Conservation (phyloP, 2,888 invertebrate species). For the Eulithis prunata region DNA sequence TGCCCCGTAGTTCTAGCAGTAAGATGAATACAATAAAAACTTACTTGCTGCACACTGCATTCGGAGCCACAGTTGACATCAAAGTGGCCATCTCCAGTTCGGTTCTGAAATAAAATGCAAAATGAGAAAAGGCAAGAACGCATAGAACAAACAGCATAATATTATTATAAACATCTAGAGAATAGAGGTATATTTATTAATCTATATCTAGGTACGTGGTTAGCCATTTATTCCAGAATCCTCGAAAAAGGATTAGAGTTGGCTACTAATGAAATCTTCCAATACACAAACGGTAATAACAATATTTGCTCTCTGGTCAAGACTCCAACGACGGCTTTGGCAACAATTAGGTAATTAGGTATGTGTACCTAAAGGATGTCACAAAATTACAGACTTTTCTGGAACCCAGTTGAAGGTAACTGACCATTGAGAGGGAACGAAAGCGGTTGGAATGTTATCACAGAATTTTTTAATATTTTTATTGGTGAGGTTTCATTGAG, state of each 20-base stretch:
- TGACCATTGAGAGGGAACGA: background rate
- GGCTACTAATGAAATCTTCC: no score
- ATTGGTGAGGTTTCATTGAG: conserved; percentile 47
- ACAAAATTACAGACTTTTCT: background rate
- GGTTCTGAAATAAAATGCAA: conserved; percentile 81
- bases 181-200: no score
- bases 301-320: no score
- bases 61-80: conserved; percentile 88
- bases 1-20: no score
- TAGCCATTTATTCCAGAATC: no score
- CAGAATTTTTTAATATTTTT: conserved; percentile 28
- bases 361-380: no score
- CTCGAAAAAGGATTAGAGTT: no score
- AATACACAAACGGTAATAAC: no score
- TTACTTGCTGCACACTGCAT: conserved; percentile 90
- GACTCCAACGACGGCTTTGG: no score
- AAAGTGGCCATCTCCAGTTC: conserved; percentile 87
- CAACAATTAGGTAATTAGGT: no score
- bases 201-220: no score
- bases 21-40: conserved; percentile 35
- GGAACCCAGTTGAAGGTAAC: background rate
- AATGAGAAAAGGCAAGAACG: background rate
- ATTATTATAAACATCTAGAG: no score
- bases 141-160: background rate
- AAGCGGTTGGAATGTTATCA: conserved; percentile 4